Base-by-base conservation (phyloP, 2,113 vertebrate species). In the Myotis davidii region DNA sequence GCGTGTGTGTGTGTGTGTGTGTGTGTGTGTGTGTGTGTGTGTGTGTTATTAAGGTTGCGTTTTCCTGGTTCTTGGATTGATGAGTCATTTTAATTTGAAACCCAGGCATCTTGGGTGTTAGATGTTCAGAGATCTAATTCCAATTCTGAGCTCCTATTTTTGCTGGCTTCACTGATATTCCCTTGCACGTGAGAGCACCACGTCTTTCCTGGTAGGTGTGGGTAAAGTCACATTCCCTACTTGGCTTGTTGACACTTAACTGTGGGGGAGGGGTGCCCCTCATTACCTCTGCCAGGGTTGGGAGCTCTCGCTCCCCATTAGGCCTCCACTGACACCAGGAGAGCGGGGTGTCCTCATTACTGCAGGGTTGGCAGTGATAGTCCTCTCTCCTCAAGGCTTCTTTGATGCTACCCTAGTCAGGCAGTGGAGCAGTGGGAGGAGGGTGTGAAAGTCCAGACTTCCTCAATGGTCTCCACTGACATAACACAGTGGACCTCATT, bases 51-150 rank as follows among this genome's bases (percentile, higher is more conserved):
- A 70, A n/a, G 5, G 20, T 67, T 45, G 17, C 45, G 29, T 93
- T 37, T 45, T 72, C 12, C 42, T 93, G 34, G 2, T 72, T 91
- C 25, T 56, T 78, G 3, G 9, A 64, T 77, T 85, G 4, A 54
- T 84, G 1, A 77, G 11, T 69, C 20, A 9, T 73, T 95, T 97
- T 67, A 48, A 69, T 5, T 21, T 4, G n/a, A 88, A 94, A 64
- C 23, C 4, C 5, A 77, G 18, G 20, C 13, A 88, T n/a, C 42
- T 48, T 42, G 16, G 10, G 8, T 81, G 39, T 77, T 45, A 11
- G 32, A 6, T 73, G 27, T 76, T 61, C 83, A 8, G 12, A 73
- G 23, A 91, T 76, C 39, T 45, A 76, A 5, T 29, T 61, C 11
- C 20, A 86, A 37, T 21, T 73, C 69, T 2, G 4, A 32, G 10